Evolutionary conservation across 2,113 vertebrate species (phyloP), one percentile per base, ranked within the genome.

Genomic region (Macquaria australasica): DNA sequence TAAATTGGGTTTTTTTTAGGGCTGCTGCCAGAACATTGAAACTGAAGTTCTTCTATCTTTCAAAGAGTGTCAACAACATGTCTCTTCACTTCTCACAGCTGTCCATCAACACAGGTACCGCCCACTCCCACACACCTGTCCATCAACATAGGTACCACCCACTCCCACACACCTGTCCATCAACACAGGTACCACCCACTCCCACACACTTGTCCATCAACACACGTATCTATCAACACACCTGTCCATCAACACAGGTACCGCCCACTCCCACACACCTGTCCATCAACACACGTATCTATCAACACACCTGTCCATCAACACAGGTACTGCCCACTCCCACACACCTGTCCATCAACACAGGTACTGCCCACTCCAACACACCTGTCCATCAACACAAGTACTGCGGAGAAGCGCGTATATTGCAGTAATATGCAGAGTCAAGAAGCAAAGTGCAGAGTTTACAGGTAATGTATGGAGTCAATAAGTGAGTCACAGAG

Each of bases 21-120:
- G 48, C 34, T 43, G 66, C 43, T 83, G 79, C 80, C 53, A 91
- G 71, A 93, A 83, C 68, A 96, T 95, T 43, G 94, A 96, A 85
- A 23, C 64, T 8, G 79, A 88, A 4, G 92, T 95, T 10, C 85
- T 93, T 50, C 89, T 77, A 1, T 81, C 94, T 3, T 82, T 96
- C 48, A 93, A 86, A 28, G 83, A 94, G 6, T 95, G 95, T 2
- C 95, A 96, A 72, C 93, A 92, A 66, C 95, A 95, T 0, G 55
- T 97, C 23, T 90, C 91, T 0, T n/a, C 89, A 0, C 90, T 98
- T 71, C 87, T 98, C 78, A 91, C 82, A 64, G 95, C 95, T 77
- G 97, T 98, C 87, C 95, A 96, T 0, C 51, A 25, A 16, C 34
- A 56, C 14, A 58, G 53, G 43, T 6, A 50, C 60, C 21, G 2